These are phyloP conservation scores for Anastatus disparis DNA, from an alignment of 1,140 invertebrate genomes.

Conservation along the genomic window DNA sequence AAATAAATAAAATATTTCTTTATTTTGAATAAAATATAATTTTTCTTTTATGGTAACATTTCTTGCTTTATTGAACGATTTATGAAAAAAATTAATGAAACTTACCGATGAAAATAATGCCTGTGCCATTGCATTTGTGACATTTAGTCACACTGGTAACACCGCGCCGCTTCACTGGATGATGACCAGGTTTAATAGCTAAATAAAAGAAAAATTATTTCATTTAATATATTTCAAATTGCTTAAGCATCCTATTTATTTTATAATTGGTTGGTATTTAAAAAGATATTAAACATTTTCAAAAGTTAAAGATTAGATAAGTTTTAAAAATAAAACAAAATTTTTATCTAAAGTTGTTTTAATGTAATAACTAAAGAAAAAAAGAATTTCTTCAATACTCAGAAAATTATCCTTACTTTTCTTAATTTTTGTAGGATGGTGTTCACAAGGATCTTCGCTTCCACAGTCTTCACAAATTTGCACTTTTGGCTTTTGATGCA, in stretches of 20 bases:
- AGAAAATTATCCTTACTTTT: slow-evolving; percentile 61
- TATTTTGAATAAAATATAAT: neutral
- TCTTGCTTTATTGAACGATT: slow-evolving; percentile 35
- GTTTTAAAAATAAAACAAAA: no score
- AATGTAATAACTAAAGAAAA: neutral
- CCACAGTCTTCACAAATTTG: slow-evolving; percentile 65
- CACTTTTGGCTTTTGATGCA: slow-evolving; percentile 65
- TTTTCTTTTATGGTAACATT: slow-evolving; percentile 25
- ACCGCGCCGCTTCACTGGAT: slow-evolving; percentile 84
- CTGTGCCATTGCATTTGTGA: slow-evolving; percentile 87
- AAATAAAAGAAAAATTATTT: slow-evolving; percentile 43
- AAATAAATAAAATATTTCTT: neutral
- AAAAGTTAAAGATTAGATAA: no score
- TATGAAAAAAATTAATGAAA: slow-evolving; percentile 31
- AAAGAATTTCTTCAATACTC: neutral
- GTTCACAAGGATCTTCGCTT: slow-evolving; percentile 65
- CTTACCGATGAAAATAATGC: slow-evolving; percentile 82
- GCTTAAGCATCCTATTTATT: no score
- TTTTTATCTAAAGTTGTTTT: no score
- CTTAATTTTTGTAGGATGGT: slow-evolving; percentile 66
- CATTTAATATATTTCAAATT: no score
- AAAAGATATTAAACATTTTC: no score
- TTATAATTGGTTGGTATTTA: no score
- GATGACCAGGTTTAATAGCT: slow-evolving; percentile 73
- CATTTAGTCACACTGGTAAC: slow-evolving; percentile 85